phyloP scores from a whole-genome alignment of 2,888 invertebrate species.

The Platycnemis pennipes region DNA sequence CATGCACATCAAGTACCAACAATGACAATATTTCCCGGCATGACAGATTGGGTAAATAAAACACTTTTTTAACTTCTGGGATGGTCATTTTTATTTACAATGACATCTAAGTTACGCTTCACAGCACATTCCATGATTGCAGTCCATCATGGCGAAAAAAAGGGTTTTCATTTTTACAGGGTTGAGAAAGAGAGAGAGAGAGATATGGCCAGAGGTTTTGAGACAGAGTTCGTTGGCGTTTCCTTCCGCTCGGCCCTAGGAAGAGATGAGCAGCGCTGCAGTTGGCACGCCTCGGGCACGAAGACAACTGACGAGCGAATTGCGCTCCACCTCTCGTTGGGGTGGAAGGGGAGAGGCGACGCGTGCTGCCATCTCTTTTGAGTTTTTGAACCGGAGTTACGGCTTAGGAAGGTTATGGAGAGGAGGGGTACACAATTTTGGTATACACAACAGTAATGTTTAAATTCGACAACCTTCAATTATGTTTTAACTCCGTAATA shows the following conservation, averaged over 20 bases:
- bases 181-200: background rate
- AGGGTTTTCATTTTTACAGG: constrained; percentile 26
- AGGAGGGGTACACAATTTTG: constrained; percentile 49
- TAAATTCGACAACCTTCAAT: constrained; percentile 57
- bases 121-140: constrained; percentile 72
- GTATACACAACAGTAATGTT: constrained; percentile 67
- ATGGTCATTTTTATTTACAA: constrained; percentile 72
- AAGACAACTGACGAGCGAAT: background rate
- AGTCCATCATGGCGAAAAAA: constrained; percentile 32
- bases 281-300: background rate
- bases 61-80: constrained; percentile 63
- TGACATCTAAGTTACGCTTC: constrained; percentile 72
- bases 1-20: no score
- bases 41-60: background rate
- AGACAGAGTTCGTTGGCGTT: no score
- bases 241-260: background rate
- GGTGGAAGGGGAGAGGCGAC: background rate
- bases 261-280: background rate
- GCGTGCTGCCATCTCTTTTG: background rate
- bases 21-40: no score
- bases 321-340: no score
- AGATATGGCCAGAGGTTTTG: background rate
- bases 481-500: constrained; percentile 57
- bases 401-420: background rate
- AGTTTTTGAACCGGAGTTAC: background rate